These are phyloP conservation scores for Nannospalax galili DNA, from an alignment of 2,113 vertebrate genomes.

Conservation along the genomic window DNA sequence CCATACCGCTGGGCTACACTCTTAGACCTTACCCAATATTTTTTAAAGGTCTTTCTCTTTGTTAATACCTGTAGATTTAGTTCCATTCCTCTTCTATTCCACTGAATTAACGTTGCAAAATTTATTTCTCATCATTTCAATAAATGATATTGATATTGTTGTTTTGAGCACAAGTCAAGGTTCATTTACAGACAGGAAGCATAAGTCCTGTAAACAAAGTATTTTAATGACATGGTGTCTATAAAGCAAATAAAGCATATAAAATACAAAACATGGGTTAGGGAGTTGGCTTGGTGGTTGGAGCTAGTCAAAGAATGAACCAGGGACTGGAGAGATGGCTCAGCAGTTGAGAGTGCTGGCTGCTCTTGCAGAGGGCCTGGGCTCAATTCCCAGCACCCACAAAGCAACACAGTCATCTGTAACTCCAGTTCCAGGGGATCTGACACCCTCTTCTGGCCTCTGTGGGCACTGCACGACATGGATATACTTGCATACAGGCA, in stretches of 20 bases:
- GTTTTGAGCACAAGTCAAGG: not conserved
- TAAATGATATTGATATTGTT: not conserved
- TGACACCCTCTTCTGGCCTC: too few relatives aligned
- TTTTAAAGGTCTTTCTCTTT: too few relatives aligned
- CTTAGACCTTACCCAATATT: not conserved
- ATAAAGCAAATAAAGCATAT: not conserved
- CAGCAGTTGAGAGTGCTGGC: too few relatives aligned
- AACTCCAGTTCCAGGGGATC: too few relatives aligned
- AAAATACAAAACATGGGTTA: not conserved
- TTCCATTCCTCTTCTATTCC: not conserved
- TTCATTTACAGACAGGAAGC: not conserved
- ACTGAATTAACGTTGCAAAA: not conserved
- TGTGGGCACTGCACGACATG: too few relatives aligned
- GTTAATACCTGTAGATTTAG: not conserved
- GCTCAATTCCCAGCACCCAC: too few relatives aligned
- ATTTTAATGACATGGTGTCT: not conserved
- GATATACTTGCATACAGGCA: too few relatives aligned
- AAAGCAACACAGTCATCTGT: too few relatives aligned
- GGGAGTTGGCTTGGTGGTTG: too few relatives aligned
- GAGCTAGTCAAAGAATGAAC: not conserved
- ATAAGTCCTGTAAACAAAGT: not conserved
- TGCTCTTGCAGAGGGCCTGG: too few relatives aligned
- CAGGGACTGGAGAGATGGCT: too few relatives aligned
- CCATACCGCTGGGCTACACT: not conserved
- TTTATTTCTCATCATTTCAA: not conserved